Conservation (phyloP, 2,888 invertebrate species). For the Plagiodera versicolora region DNA sequence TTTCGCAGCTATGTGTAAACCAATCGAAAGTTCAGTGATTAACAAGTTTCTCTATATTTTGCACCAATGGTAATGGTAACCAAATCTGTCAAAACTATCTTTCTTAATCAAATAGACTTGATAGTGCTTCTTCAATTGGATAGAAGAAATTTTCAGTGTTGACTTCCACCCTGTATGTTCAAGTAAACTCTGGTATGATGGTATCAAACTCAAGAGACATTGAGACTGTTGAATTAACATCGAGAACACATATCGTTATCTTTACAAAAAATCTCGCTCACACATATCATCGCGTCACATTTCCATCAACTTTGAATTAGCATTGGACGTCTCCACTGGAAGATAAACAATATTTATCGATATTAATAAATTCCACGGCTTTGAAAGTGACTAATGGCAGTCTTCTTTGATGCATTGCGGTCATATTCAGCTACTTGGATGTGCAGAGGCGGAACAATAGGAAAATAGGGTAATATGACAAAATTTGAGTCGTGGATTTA, state of each 20-base stretch:
- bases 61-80: no score
- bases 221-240: neutral
- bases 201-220: neutral
- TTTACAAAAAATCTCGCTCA: neutral
- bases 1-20: no score
- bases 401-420: constrained; percentile 20
- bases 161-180: neutral
- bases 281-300: constrained; percentile 13
- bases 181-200: neutral
- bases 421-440: constrained; percentile 15
- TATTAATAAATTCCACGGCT: constrained; percentile 23
- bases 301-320: constrained; percentile 9
- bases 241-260: neutral
- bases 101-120: no score
- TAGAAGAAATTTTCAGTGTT: no score
- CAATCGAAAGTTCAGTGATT: no score
- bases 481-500: no score
- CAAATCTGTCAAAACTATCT: no score
- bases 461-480: no score
- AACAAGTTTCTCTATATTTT: no score
- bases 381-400: constrained; percentile 25
- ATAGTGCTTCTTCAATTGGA: no score
- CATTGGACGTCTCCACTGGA: constrained; percentile 17
- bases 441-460: neutral
- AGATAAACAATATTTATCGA: constrained; percentile 25